Evolutionary conservation across 2,888 invertebrate species (phyloP).

Genomic region (Spilosoma lubricipeda): DNA sequence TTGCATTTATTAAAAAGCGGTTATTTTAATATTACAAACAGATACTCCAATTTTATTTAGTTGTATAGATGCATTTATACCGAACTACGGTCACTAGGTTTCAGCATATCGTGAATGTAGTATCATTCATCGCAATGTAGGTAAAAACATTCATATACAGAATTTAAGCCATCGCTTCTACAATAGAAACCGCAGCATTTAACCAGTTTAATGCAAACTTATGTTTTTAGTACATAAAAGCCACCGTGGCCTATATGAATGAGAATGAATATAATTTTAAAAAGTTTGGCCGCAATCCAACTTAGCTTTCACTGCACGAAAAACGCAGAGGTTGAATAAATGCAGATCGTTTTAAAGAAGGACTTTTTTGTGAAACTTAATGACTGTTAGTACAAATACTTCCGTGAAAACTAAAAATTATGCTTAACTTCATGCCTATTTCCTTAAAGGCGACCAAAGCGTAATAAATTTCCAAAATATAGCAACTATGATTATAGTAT

Average conservation of each 20-base stretch:
- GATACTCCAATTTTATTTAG: too few relatives aligned
- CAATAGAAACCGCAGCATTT: background rate
- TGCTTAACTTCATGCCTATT: too few relatives aligned
- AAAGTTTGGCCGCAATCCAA: conserved; percentile 19
- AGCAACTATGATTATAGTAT: too few relatives aligned
- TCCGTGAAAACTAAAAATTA: background rate
- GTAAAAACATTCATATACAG: too few relatives aligned
- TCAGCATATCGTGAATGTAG: too few relatives aligned
- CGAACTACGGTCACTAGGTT: too few relatives aligned
- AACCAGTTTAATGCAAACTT: conserved; percentile 1
- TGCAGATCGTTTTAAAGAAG: conserved; percentile 12
- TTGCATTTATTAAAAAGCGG: too few relatives aligned
- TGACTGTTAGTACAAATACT: conserved; percentile 1
- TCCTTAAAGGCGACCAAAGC: too few relatives aligned
- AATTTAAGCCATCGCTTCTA: background rate
- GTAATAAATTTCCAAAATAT: too few relatives aligned
- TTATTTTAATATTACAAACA: too few relatives aligned
- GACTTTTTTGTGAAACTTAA: conserved; percentile 8
- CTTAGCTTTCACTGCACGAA: conserved; percentile 11
- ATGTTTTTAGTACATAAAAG: conserved; percentile 13
- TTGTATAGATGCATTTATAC: too few relatives aligned
- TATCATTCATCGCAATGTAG: too few relatives aligned
- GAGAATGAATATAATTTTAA: conserved; percentile 14
- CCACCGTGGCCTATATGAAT: conserved; percentile 11
- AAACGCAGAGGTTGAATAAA: conserved; percentile 29